These are phyloP conservation scores for Pygmarrhopalites habei DNA, from an alignment of 1,140 invertebrate genomes.

Conservation along the genomic window DNA sequence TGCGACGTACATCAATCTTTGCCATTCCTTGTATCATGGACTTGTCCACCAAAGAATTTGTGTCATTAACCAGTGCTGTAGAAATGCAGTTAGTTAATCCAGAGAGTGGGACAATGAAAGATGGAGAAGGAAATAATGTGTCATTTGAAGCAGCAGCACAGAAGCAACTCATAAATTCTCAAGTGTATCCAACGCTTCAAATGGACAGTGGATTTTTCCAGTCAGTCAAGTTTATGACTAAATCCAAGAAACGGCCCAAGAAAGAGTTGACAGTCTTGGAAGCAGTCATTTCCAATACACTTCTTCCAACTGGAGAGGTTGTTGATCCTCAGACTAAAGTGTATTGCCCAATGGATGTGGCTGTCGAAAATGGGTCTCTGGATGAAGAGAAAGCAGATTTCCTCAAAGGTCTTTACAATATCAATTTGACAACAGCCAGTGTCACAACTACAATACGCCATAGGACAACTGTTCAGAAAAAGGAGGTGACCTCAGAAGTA, in stretches of 20 bases:
- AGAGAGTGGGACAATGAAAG: constrained; percentile 3
- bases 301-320: constrained; percentile 80
- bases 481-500: constrained; percentile 47
- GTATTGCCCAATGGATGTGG: constrained; percentile 72
- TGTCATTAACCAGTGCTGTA: constrained; percentile 50
- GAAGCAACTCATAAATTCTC: constrained; percentile 33
- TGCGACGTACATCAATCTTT: constrained; percentile 42
- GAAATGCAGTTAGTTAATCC: constrained; percentile 40
- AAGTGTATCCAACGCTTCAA: constrained; percentile 25
- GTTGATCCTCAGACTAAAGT: constrained; percentile 67
- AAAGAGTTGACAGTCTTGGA: constrained; percentile 73
- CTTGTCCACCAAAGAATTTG: constrained; percentile 42
- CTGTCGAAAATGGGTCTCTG: constrained; percentile 73
- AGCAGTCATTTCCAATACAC: constrained; percentile 68
- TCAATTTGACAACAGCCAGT: constrained; percentile 75
- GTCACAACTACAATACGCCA: constrained; percentile 72
- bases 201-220: constrained; percentile 27
- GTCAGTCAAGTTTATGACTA: not conserved
- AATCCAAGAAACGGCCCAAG: constrained; percentile 21
- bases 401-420: constrained; percentile 70
- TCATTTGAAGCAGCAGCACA: constrained; percentile 40
- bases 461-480: constrained; percentile 59
- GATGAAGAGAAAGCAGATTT: constrained; percentile 76
- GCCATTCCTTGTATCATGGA: constrained; percentile 61
- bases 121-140: constrained; percentile 1